Evolutionary conservation across 2,888 invertebrate species (phyloP).

Genomic region (Chromoteleia sp.): DNA sequence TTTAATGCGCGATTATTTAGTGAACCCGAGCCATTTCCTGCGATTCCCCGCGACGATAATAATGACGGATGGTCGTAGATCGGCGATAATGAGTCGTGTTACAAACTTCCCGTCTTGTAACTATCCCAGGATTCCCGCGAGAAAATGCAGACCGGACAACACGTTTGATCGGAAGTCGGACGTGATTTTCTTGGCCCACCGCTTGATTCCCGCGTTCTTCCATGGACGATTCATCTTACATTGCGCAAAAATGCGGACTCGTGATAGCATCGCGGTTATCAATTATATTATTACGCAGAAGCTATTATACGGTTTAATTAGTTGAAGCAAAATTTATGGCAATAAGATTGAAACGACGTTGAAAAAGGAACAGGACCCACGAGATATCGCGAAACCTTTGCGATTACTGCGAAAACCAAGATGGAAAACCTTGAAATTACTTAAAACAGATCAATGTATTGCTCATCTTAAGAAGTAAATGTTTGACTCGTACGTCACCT

Average conservation of each 20-base stretch:
- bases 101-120: constrained; percentile 39
- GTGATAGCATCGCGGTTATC: constrained; percentile 37
- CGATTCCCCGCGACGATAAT: constrained; percentile 44
- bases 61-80: constrained; percentile 44
- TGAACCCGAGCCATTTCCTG: constrained; percentile 28
- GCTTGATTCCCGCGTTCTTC: not conserved
- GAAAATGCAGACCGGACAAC: constrained; percentile 4
- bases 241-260: not conserved
- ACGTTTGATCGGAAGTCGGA: constrained; percentile 71
- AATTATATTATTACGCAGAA: constrained; percentile 24
- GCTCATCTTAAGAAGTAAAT: too few relatives aligned
- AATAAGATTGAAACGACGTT: not conserved
- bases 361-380: not conserved
- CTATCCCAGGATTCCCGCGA: constrained; percentile 27
- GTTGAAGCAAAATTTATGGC: not conserved
- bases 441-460: too few relatives aligned
- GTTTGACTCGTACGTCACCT: too few relatives aligned
- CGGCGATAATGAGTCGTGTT: constrained; percentile 51
- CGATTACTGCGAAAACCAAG: too few relatives aligned
- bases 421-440: too few relatives aligned
- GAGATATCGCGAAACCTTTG: not conserved
- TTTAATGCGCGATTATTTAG: constrained; percentile 52
- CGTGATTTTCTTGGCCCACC: constrained; percentile 18
- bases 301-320: constrained; percentile 35
- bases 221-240: constrained; percentile 12